phyloP scores from a whole-genome alignment of 2,113 vertebrate genomes.

The Macrotus californicus region DNA sequence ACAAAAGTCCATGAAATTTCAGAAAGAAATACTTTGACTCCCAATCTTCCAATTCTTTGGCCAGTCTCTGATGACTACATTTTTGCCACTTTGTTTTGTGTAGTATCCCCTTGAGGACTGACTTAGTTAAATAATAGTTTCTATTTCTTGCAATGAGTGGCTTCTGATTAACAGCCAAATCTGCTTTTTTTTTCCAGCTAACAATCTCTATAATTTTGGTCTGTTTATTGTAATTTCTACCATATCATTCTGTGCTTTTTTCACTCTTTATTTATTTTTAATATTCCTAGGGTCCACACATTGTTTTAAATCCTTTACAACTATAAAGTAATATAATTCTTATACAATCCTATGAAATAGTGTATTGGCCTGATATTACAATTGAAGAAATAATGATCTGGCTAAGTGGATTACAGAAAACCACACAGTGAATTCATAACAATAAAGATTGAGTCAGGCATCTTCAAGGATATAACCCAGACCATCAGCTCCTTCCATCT shows the following conservation, averaged over 20 bases:
- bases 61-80: not conserved
- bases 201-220: not conserved
- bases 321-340: not conserved
- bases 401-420: not conserved
- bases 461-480: not conserved
- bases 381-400: not conserved
- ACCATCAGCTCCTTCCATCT: not conserved
- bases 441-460: not conserved
- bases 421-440: not conserved
- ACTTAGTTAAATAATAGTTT: not conserved
- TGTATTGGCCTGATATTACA: not conserved
- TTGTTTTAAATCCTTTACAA: not conserved
- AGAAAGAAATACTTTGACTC: not conserved
- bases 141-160: rapidly evolving
- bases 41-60: not conserved
- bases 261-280: not conserved
- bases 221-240: not conserved
- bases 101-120: not conserved
- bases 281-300: not conserved
- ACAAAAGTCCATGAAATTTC: not conserved
- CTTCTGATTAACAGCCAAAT: not conserved
- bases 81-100: not conserved
- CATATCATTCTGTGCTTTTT: not conserved
- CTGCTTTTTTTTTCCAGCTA: not conserved
- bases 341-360: not conserved